Base-by-base conservation (phyloP, 1,140 invertebrate genomes). In the Zaprionus africanus region DNA sequence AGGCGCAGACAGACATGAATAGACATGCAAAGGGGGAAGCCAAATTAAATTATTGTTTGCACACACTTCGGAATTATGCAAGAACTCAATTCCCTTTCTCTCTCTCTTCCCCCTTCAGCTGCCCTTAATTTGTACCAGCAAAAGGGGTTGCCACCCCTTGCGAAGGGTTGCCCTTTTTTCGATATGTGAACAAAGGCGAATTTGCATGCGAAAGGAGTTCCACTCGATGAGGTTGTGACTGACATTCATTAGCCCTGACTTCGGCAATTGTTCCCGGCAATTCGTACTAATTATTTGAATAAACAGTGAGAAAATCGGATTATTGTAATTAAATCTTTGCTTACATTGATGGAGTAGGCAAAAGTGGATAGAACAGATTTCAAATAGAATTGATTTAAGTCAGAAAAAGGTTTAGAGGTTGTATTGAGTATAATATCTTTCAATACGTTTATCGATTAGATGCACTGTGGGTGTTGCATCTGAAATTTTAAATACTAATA, bases 11-110 rank as follows among this genome's bases (percentile, higher is more conserved):
- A 51, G 46, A 0, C 19, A 22, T 31, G n/a, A 19, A 9, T 12
- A 17, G 43, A 19, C 46, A 49, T 22, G 46, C 15, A 5, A 41
- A 15, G 5, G 38, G 38, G 46, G 9, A 7, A 76, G 59, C 63
- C 4, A 81, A 84, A 88, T 88, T 76, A 64, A 84, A 90, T 90
- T 88, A 88, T 79, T 88, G 85, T 81, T 90, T 90, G 41, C 41
- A 84, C 78, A 77, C 70, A 78, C 67, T 69, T 67, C 9, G 36
- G 49, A 64, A n/a, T 49, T 72, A 65, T 69, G 46, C 61, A 75
- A 80, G 63, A 53, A 41, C 15, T 43, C 11, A 70, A 54, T 51
- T 28, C 38, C 51, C 60, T n/a, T 15, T 17, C n/a, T 6, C 41
- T 17, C 41, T 6, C 41, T n/a, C n/a, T 38, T 38, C 13, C 13